Evolutionary conservation across 53 echinoderm and acorn worm genomes (phyloP).

Genomic region (Pentamera pediparva): DNA sequence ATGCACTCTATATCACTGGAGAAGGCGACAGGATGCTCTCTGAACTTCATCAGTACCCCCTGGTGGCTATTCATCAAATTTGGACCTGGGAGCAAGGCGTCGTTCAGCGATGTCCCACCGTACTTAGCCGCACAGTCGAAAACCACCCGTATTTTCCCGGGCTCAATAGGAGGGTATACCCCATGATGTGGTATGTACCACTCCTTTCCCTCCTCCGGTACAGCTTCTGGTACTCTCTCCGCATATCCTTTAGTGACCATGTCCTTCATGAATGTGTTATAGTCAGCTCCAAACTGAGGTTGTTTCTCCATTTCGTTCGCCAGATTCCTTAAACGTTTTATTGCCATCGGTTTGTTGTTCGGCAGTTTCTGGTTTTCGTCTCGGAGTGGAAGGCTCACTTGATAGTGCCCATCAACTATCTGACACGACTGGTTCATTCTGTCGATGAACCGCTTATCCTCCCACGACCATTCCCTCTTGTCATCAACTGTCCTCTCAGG

Average conservation of each 20-base stretch:
- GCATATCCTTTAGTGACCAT: slow-evolving; percentile 45
- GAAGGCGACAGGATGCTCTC: slow-evolving; percentile 31
- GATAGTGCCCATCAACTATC: slow-evolving; percentile 46
- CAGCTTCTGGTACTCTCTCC: slow-evolving; percentile 31
- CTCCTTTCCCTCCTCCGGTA: slow-evolving; percentile 8
- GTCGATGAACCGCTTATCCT: slow-evolving; percentile 42
- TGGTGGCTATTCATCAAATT: slow-evolving; percentile 51
- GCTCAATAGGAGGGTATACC: slow-evolving; percentile 46
- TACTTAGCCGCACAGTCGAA: slow-evolving; percentile 46
- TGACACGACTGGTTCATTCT: slow-evolving; percentile 20
- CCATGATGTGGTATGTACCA: slow-evolving; percentile 58
- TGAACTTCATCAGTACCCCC: slow-evolving; percentile 51
- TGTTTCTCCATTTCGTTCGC: slow-evolving; percentile 27
- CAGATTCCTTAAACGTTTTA: slow-evolving; percentile 26
- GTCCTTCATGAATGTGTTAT: slow-evolving; percentile 44
- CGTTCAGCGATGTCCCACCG: slow-evolving; percentile 48
- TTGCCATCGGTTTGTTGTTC: slow-evolving; percentile 33
- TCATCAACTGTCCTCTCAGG: slow-evolving; percentile 43
- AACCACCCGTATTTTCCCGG: slow-evolving; percentile 47
- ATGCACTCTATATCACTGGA: slow-evolving; percentile 51
- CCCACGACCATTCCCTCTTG: slow-evolving; percentile 47
- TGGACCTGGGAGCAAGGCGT: slow-evolving; percentile 44
- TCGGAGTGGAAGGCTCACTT: slow-evolving; percentile 41
- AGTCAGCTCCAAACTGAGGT: slow-evolving; percentile 26
- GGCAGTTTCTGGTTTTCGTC: slow-evolving; percentile 24